Evolutionary conservation across 2,888 invertebrate genomes (phyloP).

Genomic region (Drosophila paramelanica): DNA sequence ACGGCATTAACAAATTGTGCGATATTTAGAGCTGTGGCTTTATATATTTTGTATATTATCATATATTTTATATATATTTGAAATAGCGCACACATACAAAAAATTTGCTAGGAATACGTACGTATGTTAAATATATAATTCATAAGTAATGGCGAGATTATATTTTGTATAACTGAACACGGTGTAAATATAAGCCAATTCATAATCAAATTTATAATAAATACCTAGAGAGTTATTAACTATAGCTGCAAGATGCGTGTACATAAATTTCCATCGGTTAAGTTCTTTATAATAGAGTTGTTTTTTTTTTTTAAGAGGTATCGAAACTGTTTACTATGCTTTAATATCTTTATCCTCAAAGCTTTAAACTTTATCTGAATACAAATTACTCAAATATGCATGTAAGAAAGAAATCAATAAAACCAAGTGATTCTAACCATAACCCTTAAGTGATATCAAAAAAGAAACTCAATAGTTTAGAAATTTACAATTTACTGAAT

Average conservation of each 20-base stretch:
- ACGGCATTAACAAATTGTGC: constrained; percentile 16
- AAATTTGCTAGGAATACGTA: constrained; percentile 40
- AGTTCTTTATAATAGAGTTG: constrained; percentile 28
- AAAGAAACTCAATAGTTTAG: constrained; percentile 8
- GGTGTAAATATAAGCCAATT: constrained; percentile 51
- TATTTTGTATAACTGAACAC: constrained; percentile 60
- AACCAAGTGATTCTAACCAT: constrained; percentile 32
- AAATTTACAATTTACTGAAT: constrained; percentile 16
- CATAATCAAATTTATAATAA: constrained; percentile 35
- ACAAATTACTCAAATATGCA: constrained; percentile 41
- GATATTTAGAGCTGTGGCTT: constrained; percentile 77
- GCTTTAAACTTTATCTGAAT: constrained; percentile 36
- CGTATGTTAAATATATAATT: constrained; percentile 32
- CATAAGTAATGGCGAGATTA: constrained; percentile 39
- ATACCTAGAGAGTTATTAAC: constrained; percentile 53
- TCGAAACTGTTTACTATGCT: constrained; percentile 30
- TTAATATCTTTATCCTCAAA: constrained; percentile 32
- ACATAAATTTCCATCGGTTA: constrained; percentile 55
- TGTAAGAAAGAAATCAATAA: constrained; percentile 50
- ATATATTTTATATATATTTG: constrained; percentile 52
- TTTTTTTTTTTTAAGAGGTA: constrained; percentile 36
- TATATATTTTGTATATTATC: constrained; percentile 40
- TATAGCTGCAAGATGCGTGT: constrained; percentile 35
- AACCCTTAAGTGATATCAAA: background rate
- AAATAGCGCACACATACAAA: constrained; percentile 60